phyloP scores from a whole-genome alignment of 2,113 vertebrate genomes.

The Engystomops pustulosus region DNA sequence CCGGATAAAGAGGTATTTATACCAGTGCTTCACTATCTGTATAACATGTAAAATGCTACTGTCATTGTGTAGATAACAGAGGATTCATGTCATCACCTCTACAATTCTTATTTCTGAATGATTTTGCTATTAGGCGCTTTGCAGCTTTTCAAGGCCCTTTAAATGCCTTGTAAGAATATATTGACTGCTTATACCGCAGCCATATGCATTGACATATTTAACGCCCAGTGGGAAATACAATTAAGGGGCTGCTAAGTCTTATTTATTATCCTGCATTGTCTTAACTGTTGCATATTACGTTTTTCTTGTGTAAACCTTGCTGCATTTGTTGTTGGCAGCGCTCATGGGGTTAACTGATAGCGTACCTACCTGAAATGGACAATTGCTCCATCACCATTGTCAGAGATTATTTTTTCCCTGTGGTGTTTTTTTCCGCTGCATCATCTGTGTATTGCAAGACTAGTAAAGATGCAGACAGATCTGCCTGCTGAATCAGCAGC shows the following conservation, averaged over 20 bases:
- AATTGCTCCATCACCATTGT: slow-evolving; percentile 32
- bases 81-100: not conserved
- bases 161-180: not conserved
- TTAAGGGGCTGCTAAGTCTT: not conserved
- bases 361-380: not conserved
- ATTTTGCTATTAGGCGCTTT: slow-evolving; percentile 3
- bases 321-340: not conserved
- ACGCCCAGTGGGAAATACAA: not conserved
- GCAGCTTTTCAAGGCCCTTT: slow-evolving; percentile 5
- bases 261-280: not conserved
- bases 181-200: not conserved
- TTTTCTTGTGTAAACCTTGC: not conserved
- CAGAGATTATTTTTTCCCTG: not conserved
- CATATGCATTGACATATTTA: not conserved
- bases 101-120: not conserved
- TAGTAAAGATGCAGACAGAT: slow-evolving; percentile 34
- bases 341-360: not conserved
- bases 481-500: slow-evolving; percentile 50
- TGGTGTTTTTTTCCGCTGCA: slow-evolving; percentile 40
- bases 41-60: not conserved
- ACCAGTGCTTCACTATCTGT: not conserved
- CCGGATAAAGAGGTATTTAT: slow-evolving; percentile 57
- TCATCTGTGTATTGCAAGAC: slow-evolving; percentile 44
- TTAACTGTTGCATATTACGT: not conserved
- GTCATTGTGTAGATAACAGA: not conserved